Conservation (phyloP, 2,797 vertebrate species). For the Coregonus suidteri region DNA sequence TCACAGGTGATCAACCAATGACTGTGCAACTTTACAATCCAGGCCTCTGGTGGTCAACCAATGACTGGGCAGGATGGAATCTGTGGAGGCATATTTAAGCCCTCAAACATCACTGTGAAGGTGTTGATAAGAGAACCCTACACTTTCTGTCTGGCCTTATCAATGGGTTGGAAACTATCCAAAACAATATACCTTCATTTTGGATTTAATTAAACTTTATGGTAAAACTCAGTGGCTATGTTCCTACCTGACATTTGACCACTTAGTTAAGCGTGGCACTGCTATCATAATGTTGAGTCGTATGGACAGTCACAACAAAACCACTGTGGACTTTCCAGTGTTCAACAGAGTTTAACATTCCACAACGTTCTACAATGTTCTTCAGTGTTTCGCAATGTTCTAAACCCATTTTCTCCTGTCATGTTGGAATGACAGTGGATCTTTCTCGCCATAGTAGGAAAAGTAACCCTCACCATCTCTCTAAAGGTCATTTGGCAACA, state of each 20-base stretch:
- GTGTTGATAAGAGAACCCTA: not conserved
- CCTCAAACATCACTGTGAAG: not conserved
- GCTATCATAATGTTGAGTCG: not conserved
- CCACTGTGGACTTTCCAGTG: not conserved
- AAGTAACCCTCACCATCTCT: not conserved
- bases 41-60: not conserved
- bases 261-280: not conserved
- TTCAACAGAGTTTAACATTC: not conserved
- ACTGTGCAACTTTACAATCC: not conserved
- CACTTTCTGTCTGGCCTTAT: not conserved
- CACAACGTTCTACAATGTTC: not conserved
- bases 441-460: not conserved
- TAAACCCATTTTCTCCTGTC: not conserved
- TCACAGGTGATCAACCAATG: not conserved
- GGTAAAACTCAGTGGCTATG: not conserved
- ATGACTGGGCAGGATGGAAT: not conserved
- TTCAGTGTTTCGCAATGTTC: not conserved
- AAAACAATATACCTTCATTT: not conserved
- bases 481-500: constrained; percentile 2
- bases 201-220: not conserved
- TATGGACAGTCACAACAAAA: not conserved
- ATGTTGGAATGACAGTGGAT: not conserved
- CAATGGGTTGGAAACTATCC: not conserved
- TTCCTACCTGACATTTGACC: not conserved
- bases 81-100: not conserved